phyloP scores from a whole-genome alignment of 2,888 invertebrate species.

The Meliscaeva auricollis region DNA sequence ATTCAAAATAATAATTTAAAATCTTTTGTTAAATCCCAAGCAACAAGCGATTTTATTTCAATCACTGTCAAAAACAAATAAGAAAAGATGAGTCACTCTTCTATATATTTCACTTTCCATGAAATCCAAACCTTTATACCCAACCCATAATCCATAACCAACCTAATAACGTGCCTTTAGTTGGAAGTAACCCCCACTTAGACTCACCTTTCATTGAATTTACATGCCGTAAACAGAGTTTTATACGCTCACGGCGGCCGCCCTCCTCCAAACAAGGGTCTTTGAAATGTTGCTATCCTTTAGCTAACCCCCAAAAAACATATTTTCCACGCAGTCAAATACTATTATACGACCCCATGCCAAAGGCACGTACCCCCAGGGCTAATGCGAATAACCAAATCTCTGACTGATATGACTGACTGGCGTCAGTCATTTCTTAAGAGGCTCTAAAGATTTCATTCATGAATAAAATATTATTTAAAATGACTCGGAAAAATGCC shows the following conservation, averaged over 20 bases:
- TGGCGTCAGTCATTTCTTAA: constrained; percentile 61
- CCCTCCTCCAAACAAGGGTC: constrained; percentile 7
- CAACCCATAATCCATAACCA: not conserved
- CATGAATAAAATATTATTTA: constrained; percentile 75
- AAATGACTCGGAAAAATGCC: constrained; percentile 68
- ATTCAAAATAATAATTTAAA: not conserved
- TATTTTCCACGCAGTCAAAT: constrained; percentile 33
- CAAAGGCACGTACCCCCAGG: constrained; percentile 31
- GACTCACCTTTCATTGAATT: constrained; percentile 53
- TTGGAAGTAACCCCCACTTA: constrained; percentile 46
- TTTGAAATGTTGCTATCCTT: constrained; percentile 41
- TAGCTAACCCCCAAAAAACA: constrained; percentile 45
- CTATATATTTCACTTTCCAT: not conserved
- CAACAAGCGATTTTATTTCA: constrained; percentile 20
- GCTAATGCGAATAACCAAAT: constrained; percentile 57
- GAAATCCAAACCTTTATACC: constrained; percentile 13
- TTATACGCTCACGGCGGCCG: constrained; percentile 2
- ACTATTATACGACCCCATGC: constrained; percentile 18
- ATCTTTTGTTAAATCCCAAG: not conserved
- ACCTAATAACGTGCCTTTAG: constrained; percentile 24
- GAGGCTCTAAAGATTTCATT: constrained; percentile 70
- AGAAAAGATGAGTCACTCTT: constrained; percentile 28
- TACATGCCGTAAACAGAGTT: constrained; percentile 66
- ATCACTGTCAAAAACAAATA: constrained; percentile 34
- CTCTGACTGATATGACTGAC: constrained; percentile 56